phyloP scores from a whole-genome alignment of 2,888 invertebrate genomes.

The Pardosa pseudoannulata region DNA sequence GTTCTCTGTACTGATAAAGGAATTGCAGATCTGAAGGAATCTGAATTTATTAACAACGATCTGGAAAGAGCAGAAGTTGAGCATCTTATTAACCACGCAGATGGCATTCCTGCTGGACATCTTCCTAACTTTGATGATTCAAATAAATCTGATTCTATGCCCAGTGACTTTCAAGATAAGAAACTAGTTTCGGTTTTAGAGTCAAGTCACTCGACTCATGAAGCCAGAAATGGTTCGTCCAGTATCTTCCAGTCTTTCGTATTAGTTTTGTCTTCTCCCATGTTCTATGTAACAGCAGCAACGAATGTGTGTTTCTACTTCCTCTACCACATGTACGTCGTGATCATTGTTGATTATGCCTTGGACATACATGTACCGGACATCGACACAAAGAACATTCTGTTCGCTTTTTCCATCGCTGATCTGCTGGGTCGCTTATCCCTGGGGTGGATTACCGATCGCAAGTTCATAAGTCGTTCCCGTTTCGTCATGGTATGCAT shows the following conservation, averaged over 20 bases:
- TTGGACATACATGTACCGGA: slow-evolving; percentile 63
- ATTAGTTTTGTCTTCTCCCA: slow-evolving; percentile 34
- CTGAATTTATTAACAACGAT: too few species aligned
- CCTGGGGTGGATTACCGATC: slow-evolving; percentile 71
- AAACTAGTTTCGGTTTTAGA: too few species aligned
- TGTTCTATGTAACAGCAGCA: slow-evolving; percentile 56
- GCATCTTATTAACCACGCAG: not conserved
- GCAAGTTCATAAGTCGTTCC: slow-evolving; percentile 22
- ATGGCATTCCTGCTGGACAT: not conserved
- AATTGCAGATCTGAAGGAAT: not conserved
- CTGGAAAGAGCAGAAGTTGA: not conserved
- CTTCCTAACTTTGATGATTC: not conserved
- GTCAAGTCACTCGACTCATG: not conserved
- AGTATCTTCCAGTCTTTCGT: too few species aligned
- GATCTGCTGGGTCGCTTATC: slow-evolving; percentile 72
- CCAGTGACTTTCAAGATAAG: not conserved
- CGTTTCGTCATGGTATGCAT: slow-evolving; percentile 46
- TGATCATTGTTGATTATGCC: slow-evolving; percentile 71
- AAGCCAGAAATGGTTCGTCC: too few species aligned
- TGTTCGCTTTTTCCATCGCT: slow-evolving; percentile 70
- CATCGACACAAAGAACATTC: slow-evolving; percentile 53
- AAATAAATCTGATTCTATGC: not conserved
- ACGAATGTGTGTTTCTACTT: slow-evolving; percentile 57
- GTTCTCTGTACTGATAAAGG: too few species aligned
- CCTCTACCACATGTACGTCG: slow-evolving; percentile 57